Evolutionary conservation across 1,140 invertebrate genomes (phyloP).

Genomic region (Globodera rostochiensis): DNA sequence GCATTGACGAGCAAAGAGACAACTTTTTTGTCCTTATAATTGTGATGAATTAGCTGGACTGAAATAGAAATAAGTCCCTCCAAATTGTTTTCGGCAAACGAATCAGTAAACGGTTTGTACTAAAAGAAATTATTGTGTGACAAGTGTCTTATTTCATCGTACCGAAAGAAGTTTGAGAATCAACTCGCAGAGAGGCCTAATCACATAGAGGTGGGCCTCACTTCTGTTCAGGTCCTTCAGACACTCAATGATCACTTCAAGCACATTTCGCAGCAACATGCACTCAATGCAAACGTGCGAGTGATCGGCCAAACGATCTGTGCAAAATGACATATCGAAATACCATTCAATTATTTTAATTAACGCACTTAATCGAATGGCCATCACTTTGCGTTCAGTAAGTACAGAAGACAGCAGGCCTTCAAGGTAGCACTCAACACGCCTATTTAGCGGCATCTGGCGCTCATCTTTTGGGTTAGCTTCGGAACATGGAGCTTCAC

Average conservation of each 20-base stretch:
- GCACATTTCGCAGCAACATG: neutral
- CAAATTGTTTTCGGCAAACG: conserved; percentile 9
- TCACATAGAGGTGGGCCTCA: conserved; percentile 29
- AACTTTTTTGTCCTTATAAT: conserved; percentile 18
- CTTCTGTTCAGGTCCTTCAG: conserved; percentile 22
- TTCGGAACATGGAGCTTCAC: conserved; percentile 23
- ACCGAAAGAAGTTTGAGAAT: conserved; percentile 27
- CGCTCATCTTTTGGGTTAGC: conserved; percentile 29
- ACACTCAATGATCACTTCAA: conserved; percentile 16
- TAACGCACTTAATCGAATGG: conserved; percentile 19
- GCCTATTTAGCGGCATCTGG: conserved; percentile 18
- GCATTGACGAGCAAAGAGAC: conserved; percentile 2
- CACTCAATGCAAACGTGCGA: conserved; percentile 30
- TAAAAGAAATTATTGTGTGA: conserved; percentile 5
- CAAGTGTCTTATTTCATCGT: neutral
- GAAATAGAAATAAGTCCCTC: conserved; percentile 15
- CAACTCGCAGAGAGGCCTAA: conserved; percentile 19
- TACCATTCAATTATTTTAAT: neutral
- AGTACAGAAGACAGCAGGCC: conserved; percentile 24
- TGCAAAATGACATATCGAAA: neutral
- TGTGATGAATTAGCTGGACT: conserved; percentile 24
- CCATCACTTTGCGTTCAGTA: conserved; percentile 29
- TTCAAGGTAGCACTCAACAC: conserved; percentile 4
- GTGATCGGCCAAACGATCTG: conserved; percentile 25
- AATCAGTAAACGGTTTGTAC: conserved; percentile 16